A percentile compares a stretch with the other conserved stretches of the same genome.
phyloP scores from a whole-genome alignment of 2,888 invertebrate species.

The Coecobrya sp. region DNA sequence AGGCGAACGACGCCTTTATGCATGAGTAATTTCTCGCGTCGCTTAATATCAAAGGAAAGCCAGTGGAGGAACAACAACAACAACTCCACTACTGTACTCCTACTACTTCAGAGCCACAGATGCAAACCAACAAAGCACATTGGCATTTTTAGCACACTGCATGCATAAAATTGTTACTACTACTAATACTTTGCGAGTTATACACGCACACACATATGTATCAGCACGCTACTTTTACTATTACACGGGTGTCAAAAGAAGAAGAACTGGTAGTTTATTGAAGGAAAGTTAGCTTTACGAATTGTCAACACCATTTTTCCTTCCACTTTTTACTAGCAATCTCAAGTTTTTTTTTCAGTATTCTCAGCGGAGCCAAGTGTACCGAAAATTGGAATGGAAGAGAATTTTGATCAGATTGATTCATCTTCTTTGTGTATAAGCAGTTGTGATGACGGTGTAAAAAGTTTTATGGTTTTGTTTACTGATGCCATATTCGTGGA shows the following conservation, averaged over 20 bases:
- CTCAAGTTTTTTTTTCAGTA: conserved; percentile 46
- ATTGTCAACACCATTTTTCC: conserved; percentile 43
- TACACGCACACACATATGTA: conserved; percentile 14
- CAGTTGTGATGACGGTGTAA: background rate
- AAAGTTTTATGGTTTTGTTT: conserved; percentile 45
- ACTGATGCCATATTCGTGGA: conserved; percentile 27
- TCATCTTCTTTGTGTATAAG: background rate
- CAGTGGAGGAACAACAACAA: background rate
- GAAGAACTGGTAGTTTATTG: conserved; percentile 4
- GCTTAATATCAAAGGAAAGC: conserved; percentile 1
- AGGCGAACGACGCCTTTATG: conserved; percentile 57
- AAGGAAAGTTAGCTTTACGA: conserved; percentile 34
- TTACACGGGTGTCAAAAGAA: background rate
- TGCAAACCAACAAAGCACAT: conserved; percentile 46
- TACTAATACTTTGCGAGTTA: conserved; percentile 27
- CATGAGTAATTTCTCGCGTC: conserved; percentile 56
- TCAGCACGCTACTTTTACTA: conserved; percentile 4
- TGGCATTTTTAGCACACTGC: conserved; percentile 35
- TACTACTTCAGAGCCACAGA: conserved; percentile 13
- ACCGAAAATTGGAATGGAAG: conserved; percentile 42
- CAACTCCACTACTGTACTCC: background rate
- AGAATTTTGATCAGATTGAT: conserved; percentile 48
- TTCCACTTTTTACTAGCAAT: conserved; percentile 11
- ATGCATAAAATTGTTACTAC: conserved; percentile 39
- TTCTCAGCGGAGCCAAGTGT: conserved; percentile 23